Evolutionary conservation across 2,113 vertebrate species (phyloP).

Genomic region (Forbesichthys agassizii): DNA sequence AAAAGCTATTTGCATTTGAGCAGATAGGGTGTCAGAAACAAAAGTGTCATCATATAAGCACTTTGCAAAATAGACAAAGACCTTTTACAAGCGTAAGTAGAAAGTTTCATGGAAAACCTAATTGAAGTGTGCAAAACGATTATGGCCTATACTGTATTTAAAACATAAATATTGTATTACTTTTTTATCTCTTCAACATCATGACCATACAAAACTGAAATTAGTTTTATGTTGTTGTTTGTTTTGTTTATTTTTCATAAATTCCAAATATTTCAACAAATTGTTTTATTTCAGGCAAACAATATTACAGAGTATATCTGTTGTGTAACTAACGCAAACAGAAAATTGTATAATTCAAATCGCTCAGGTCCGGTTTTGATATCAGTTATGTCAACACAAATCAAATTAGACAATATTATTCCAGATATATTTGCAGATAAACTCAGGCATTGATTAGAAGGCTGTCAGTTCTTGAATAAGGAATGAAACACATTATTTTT

Average conservation of each 20-base stretch:
- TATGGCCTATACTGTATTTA: no score
- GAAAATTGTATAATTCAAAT: no score
- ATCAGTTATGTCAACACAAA: no score
- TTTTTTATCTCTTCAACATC: no score
- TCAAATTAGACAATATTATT: background rate
- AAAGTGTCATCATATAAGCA: background rate
- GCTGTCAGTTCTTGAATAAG: background rate
- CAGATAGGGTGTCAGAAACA: constrained; percentile 21
- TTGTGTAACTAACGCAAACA: no score
- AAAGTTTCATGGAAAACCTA: background rate
- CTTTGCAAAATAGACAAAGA: constrained; percentile 48
- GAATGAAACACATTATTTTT: background rate
- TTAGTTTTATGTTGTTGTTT: background rate
- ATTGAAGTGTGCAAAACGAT: background rate
- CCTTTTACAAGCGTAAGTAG: constrained; percentile 15
- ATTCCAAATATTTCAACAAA: background rate
- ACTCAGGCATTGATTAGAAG: constrained; percentile 1
- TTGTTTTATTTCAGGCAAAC: no score
- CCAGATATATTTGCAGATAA: background rate
- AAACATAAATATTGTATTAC: no score
- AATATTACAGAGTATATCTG: no score
- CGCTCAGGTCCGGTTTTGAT: no score
- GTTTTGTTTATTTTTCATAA: no score
- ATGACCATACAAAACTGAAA: background rate
- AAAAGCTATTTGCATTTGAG: constrained; percentile 19